Evolutionary conservation across 2,113 vertebrate genomes (phyloP), one percentile per base, ranked within the genome.

Genomic region (Marmota monax): DNA sequence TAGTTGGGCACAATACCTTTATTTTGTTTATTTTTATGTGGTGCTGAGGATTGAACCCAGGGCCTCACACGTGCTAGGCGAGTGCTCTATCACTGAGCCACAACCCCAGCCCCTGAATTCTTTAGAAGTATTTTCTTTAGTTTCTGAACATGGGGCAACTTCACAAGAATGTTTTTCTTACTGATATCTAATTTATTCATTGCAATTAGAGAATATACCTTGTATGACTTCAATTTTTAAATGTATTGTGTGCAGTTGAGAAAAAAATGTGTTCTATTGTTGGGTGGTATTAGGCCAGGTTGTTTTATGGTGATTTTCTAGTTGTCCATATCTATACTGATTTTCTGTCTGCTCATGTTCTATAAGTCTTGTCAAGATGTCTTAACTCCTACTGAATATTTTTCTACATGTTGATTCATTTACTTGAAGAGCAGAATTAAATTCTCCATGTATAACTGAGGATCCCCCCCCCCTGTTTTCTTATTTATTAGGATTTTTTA

Each of bases 171-270:
- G 63, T 84, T 84, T 96, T 45, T 84, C 34, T 83, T 84, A 53
- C n/a, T 88, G 34, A 76, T 39, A 82, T 11, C 42, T 85, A 37
- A 58, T 77, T 92, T 92, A 80, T 56, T 76, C 25, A 74, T 82
- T 93, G 25, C 90, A n/a, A 10, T 80, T 34, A 88, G 89, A 88
- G 67, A 84, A 65, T 69, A 69, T 89, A 80, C 65, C 79, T 89
- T 67, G 18, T 94, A 34, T 91, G 53, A 87, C 37, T 86, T 90
- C 74, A 61, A 82, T 34, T 34, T 86, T 61, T 90, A 63, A 53
- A 78, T 88, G n/a, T 92, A 63, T 72, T 94, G 1, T 88, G 25
- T 78, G 17, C 23, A 78, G 42, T 94, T 78, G 56, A 48, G 23
- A 83, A 78, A 63, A 88, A 76, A 51, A 13, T 77, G 3, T 84